Evolutionary conservation across 2,888 invertebrate genomes (phyloP).

Genomic region (Tortrix viridana): DNA sequence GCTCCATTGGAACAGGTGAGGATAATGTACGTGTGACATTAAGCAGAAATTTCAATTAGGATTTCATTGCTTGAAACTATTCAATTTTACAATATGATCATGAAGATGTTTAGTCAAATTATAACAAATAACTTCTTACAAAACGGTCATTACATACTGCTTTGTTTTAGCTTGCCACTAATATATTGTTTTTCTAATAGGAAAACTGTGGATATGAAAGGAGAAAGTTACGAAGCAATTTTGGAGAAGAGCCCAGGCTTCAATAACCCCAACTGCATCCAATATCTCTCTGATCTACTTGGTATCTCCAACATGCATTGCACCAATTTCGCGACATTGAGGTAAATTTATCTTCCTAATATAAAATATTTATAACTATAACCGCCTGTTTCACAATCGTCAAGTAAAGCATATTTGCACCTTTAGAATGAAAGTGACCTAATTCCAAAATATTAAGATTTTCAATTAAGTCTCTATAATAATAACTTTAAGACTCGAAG

Average conservation of each 20-base stretch:
- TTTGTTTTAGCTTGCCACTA: slow-evolving; percentile 47
- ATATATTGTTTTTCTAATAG: slow-evolving; percentile 71
- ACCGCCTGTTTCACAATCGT: too few species aligned
- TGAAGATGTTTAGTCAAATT: slow-evolving; percentile 54
- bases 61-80: slow-evolving; percentile 59
- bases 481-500: too few species aligned
- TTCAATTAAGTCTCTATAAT: too few species aligned
- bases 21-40: slow-evolving; percentile 78
- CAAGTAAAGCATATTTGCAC: too few species aligned
- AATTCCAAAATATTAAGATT: too few species aligned
- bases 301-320: slow-evolving; percentile 88
- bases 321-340: slow-evolving; percentile 88
- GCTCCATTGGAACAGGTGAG: slow-evolving; percentile 82
- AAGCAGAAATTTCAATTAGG: slow-evolving; percentile 60
- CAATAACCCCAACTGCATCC: slow-evolving; percentile 95
- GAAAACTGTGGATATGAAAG: slow-evolving; percentile 91
- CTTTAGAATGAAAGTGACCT: too few species aligned
- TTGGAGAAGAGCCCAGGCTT: slow-evolving; percentile 93
- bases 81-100: slow-evolving; percentile 50
- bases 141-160: slow-evolving; percentile 54
- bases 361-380: background rate
- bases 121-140: slow-evolving; percentile 58
- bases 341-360: slow-evolving; percentile 74
- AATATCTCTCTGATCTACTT: slow-evolving; percentile 90
- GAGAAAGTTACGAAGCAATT: slow-evolving; percentile 91